Evolutionary conservation across 2,888 invertebrate species (phyloP).

Genomic region (Hirudinaria manillensis): DNA sequence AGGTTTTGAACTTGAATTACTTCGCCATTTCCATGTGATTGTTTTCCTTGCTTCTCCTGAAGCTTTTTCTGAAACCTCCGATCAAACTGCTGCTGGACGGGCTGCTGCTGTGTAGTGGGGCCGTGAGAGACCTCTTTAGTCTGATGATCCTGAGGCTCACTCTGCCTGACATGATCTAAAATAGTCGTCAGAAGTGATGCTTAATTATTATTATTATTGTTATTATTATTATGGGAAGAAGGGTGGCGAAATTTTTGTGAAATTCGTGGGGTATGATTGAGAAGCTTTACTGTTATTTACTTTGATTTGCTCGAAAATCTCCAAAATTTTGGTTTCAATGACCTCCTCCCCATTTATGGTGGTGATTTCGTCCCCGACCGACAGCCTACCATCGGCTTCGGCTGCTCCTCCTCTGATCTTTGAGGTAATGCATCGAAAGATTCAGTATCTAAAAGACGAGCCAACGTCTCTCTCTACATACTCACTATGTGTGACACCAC

Average conservation of each 20-base stretch:
- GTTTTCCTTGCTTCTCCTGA: neutral
- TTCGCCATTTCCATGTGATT: neutral
- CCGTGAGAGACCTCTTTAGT: neutral
- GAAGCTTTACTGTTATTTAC: neutral
- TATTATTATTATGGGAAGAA: neutral
- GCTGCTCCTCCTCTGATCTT: constrained; percentile 83
- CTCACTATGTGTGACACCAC: constrained; percentile 5
- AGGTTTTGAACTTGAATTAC: neutral
- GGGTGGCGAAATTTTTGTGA: no score
- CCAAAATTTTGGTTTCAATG: constrained; percentile 42
- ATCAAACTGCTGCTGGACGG: neutral
- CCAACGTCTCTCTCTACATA: no score
- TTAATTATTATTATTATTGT: neutral
- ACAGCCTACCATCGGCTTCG: constrained; percentile 73
- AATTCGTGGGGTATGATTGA: no score
- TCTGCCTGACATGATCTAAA: neutral
- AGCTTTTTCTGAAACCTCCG: constrained; percentile 14
- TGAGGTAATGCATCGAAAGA: constrained; percentile 9
- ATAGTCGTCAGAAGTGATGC: neutral
- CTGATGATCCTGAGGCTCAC: neutral
- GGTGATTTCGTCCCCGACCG: constrained; percentile 83
- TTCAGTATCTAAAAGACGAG: neutral
- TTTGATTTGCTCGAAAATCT: constrained; percentile 5
- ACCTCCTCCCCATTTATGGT: constrained; percentile 79
- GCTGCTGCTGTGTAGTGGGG: neutral